Evolutionary conservation across 2,113 vertebrate species (phyloP), one percentile per base, ranked within the genome.

Genomic region (Ranitomeya variabilis): DNA sequence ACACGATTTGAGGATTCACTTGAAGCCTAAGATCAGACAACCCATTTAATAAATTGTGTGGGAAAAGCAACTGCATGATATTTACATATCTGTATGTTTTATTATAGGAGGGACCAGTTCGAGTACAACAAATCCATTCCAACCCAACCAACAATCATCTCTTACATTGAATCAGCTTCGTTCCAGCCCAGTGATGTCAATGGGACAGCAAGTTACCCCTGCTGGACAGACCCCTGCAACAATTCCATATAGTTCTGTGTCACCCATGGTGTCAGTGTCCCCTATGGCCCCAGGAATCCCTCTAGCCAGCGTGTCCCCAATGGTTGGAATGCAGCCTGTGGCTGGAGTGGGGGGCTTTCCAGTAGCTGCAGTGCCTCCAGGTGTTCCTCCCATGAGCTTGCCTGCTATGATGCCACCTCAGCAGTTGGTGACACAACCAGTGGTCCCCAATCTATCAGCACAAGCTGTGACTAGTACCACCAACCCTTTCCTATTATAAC

Each of bases 161-260:
- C 95, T 98, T n/a, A 96, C 96, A 74, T 93, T 98, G 89, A 97
- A 95, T 59, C 93, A 96, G 90, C 96, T 98, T 37, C 97, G 96
- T 60, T 94, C 95, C 93, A 98, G 97, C 87, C 97, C 97, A 0
- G 96, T 96, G 83, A 96, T 96, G 86, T 94, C 95, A 0, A 93
- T 96, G 76, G 93, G 95, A 90, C 95, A 96, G 94, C 91, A 95
- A 86, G 91, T 94, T 7, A 18, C 90, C 4, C 87, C 90, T 18
- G 80, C 55, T 4, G 79, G 89, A 91, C 91, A 89, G 78, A 80
- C 79, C 1, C 89, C 90, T 0, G 52, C 89, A 74, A 52, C 69
- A 1, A 37, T 73, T 23, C 95, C 94, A 73, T 85, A 74, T 59
- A 84, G 21, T 74, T 62, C 87, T 31, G 60, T 86, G 0, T 55